Percentiles rank a stretch among this genome's conserved stretches.
Evolutionary conservation across 2,888 invertebrate genomes (phyloP).

Genomic region (Pyrrhia umbra): DNA sequence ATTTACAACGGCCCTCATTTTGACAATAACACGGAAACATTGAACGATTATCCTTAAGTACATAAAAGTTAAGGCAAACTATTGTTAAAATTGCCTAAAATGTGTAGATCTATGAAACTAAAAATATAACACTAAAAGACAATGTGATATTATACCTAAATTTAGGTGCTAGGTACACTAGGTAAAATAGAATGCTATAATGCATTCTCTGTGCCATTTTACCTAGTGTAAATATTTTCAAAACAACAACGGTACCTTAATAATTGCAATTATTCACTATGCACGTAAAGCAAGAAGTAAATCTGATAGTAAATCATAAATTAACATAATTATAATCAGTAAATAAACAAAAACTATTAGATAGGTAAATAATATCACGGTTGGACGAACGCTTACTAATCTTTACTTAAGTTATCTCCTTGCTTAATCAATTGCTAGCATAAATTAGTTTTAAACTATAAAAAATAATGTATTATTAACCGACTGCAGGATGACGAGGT

Average conservation of each 20-base stretch:
- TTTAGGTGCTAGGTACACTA: no score
- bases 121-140: no score
- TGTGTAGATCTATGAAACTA: no score
- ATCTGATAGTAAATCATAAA: conserved; percentile 16
- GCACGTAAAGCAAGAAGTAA: conserved; percentile 14
- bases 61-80: neutral
- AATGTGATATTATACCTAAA: no score
- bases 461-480: conserved; percentile 9
- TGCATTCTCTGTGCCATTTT: no score
- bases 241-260: neutral
- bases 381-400: conserved; percentile 24
- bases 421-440: conserved; percentile 43
- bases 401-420: conserved; percentile 27
- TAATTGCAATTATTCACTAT: neutral
- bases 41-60: neutral
- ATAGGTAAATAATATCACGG: conserved; percentile 38
- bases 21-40: no score
- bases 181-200: no score
- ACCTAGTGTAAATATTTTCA: no score
- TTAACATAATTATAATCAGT: conserved; percentile 10
- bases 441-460: conserved; percentile 34
- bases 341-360: conserved; percentile 18
- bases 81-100: neutral
- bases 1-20: no score
- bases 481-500: neutral